Base-by-base conservation (phyloP, 1,140 invertebrate species). In the Drosophila kohkoa region DNA sequence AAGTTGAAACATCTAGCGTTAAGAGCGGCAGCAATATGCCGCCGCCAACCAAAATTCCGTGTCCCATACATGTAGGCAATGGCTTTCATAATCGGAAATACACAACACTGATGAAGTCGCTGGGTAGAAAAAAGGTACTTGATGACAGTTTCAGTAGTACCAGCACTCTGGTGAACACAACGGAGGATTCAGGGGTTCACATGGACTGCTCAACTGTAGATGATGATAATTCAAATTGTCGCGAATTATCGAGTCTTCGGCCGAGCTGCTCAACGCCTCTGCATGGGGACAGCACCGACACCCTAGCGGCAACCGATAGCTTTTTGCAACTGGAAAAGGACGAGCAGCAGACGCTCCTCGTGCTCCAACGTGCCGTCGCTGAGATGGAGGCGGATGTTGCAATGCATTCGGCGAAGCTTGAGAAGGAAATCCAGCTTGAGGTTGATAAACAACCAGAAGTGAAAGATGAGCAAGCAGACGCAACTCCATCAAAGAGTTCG, bases 371-470 rank as follows among this genome's bases (percentile, higher is more conserved):
- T 1, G 81, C 82, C 1, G 85, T 88, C 5, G 83, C 85, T 25
- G 85, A 89, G 71, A 88, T 88, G 83, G 85, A 88, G 55, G 83
- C 62, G 5, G 80, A 87, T 30, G 52, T 87, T 15, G 73, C 52
- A 1, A 1, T 77, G 7, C 64, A 79, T 20, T 63, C 60, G 3
- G 48, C 48, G 8, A 45, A 43, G 16, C 49, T 71, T 1, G 62
- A 73, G 1, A 6, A 66, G 25, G 55, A 79, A 15, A 41, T 76
- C 0, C 11, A 55, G 38, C 13, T 64, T 1, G 46, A 59, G 7
- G 41, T 28, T 6, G 41, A 38, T 6, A 5, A 5, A 0, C 55
- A 67, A 48, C n/a, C 30, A 7, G 35, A 38, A 58, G 16, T 5
- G 41, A 5, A 3, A 41, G 11, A 10, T 41, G 10, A 46, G 10